phyloP scores from a whole-genome alignment of 2,113 vertebrate genomes.

The Myodes glareolus region DNA sequence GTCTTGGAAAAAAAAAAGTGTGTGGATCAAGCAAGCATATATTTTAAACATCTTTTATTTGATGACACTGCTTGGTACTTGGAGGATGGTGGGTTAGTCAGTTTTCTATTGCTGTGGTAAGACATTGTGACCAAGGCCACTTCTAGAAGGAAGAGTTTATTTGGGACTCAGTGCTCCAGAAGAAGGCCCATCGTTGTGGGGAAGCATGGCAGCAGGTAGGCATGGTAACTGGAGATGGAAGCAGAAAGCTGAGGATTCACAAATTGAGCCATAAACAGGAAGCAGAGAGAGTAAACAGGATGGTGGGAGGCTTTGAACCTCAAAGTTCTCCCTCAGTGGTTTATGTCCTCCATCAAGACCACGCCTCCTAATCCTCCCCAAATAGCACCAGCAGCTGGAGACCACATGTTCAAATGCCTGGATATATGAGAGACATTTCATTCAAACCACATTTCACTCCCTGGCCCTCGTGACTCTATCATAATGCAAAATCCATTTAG shows the following conservation, averaged over 20 bases:
- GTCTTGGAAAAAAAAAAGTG: not conserved
- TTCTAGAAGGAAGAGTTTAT: not conserved
- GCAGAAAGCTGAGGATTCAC: not conserved
- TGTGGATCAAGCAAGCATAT: slow-evolving; percentile 13
- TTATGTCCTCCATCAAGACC: not conserved
- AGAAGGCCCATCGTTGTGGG: not conserved
- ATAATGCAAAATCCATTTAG: not conserved
- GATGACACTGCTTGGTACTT: not conserved
- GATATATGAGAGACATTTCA: not conserved
- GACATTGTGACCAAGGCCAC: not conserved
- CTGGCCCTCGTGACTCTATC: not conserved
- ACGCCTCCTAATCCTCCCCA: not conserved
- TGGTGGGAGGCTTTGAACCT: not conserved
- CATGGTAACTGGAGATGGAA: not conserved
- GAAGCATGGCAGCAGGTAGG: not conserved
- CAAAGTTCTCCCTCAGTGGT: not conserved
- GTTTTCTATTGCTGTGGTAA: not conserved
- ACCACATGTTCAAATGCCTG: not conserved
- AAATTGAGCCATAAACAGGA: not conserved
- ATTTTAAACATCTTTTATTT: not conserved
- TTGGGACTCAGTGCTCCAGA: not conserved
- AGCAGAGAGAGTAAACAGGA: not conserved
- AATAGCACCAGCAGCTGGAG: not conserved
- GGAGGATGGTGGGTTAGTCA: too few relatives aligned
- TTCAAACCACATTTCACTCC: not conserved